Evolutionary conservation across 2,888 invertebrate genomes (phyloP).

Genomic region (Norana najaformis): DNA sequence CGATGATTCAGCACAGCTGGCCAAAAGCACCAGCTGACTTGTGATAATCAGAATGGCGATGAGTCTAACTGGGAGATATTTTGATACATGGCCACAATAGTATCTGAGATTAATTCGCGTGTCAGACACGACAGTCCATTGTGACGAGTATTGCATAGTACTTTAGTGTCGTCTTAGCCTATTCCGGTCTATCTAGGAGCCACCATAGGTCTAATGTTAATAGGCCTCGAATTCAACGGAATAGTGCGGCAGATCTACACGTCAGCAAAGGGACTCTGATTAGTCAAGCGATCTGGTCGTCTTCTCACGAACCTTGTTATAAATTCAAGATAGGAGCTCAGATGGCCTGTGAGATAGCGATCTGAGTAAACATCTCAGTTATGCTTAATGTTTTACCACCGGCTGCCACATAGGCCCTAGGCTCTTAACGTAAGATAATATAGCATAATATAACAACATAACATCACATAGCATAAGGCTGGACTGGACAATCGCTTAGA

Average conservation of each 20-base stretch:
- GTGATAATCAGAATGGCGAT: background rate
- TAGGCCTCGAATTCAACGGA: background rate
- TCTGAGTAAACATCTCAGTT: background rate
- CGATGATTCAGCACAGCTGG: background rate
- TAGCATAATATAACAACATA: background rate
- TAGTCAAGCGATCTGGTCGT: background rate
- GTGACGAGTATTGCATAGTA: background rate
- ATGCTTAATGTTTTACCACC: background rate
- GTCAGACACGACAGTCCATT: too few species aligned
- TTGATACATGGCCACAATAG: background rate
- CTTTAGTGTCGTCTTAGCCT: background rate
- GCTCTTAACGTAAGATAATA: background rate
- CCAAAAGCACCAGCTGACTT: background rate
- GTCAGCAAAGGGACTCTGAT: background rate
- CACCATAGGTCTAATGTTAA: background rate
- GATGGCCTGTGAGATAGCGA: background rate
- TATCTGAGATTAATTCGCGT: too few species aligned
- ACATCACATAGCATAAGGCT: too few species aligned
- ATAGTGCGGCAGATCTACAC: too few species aligned
- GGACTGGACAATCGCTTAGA: too few species aligned
- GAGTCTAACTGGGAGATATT: background rate
- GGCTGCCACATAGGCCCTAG: background rate
- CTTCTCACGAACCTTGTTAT: background rate
- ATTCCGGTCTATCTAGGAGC: background rate
- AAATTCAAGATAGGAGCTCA: conserved; percentile 5